Conservation (phyloP, 2,888 invertebrate genomes). For the Alsophila aescularia region DNA sequence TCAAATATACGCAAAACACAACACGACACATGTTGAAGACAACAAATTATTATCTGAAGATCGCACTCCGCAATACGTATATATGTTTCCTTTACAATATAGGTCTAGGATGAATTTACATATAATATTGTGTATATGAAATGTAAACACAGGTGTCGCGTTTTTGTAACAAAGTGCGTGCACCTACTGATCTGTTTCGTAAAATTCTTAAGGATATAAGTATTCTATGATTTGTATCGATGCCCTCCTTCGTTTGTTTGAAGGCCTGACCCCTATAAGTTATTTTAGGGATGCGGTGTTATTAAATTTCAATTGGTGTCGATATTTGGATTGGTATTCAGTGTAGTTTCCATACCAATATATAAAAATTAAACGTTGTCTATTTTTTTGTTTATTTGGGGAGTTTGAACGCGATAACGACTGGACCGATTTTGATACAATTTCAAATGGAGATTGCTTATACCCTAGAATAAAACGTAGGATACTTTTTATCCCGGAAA, state of each 20-base stretch:
- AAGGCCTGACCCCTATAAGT: constrained; percentile 81
- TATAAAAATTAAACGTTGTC: too few relatives aligned
- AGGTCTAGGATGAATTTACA: constrained; percentile 52
- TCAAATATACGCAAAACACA: constrained; percentile 45
- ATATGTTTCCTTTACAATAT: constrained; percentile 52
- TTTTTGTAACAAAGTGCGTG: constrained; percentile 60
- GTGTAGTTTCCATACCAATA: too few relatives aligned
- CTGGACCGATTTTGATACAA: too few relatives aligned
- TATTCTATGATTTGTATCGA: constrained; percentile 76
- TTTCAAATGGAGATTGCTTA: too few relatives aligned
- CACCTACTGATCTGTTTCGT: constrained; percentile 59
- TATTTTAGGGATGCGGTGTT: constrained; percentile 52
- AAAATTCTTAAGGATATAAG: constrained; percentile 77
- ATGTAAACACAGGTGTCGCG: constrained; percentile 38
- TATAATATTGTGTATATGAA: constrained; percentile 6
- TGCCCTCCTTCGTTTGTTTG: constrained; percentile 66
- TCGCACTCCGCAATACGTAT: constrained; percentile 35
- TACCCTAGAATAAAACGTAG: too few relatives aligned
- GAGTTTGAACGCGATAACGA: too few relatives aligned
- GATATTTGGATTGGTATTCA: constrained; percentile 16
- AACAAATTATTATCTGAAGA: constrained; percentile 30
- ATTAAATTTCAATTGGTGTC: constrained; percentile 38
- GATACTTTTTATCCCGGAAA: too few relatives aligned
- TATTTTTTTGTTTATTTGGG: too few relatives aligned
- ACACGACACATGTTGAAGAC: constrained; percentile 62